Base-by-base conservation (phyloP, 2,113 vertebrate species). In the Zapus hudsonius region DNA sequence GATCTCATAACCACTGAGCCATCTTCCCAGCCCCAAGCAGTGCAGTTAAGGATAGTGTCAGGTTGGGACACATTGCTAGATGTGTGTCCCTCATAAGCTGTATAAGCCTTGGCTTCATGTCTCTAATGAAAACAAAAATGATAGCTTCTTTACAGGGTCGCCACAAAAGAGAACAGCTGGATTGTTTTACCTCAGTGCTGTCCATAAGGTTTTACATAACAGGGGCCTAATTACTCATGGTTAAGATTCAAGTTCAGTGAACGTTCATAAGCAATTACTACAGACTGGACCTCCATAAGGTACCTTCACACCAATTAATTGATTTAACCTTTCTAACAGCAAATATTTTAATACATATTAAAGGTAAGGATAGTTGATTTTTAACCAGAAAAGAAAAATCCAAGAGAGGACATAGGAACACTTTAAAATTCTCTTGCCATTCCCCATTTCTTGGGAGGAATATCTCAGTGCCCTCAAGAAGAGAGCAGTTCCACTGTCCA, bases 171-270 rank as follows among this genome's bases (percentile, higher is more conserved):
- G 38, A 38, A 6, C 31, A 69, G 69, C 55, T 85, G 81, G 15
- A 25, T 38, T 63, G 84, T 70, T 74, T 82, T 74, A 73, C 33
- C 42, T 61, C 27, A 87, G n/a, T n/a, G 44, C 31, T 36, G 33
- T 84, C 64, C 5, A n/a, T 70, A 57, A 44, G 66, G 42, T 91
- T 63, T 29, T 55, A 63, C 13, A 76, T 25, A 5, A 67, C 2
- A 61, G 86, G 8, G 27, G 3, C n/a, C 16, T 84, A 55, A 93
- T 86, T 11, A 42, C 38, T 13, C 27, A 25, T 66, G 70, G 42
- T 81, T 90, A 88, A 40, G 55, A 83, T 75, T 92, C 59, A 86
- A 90, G 79, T 52, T 72, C 19, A 73, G 66, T 10, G 86, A 86
- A 80, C 20, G 75, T 75, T 90, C 61, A 64, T 61, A 22, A 84